phyloP scores from a whole-genome alignment of 2,888 invertebrate species.

The Acleris laterana region DNA sequence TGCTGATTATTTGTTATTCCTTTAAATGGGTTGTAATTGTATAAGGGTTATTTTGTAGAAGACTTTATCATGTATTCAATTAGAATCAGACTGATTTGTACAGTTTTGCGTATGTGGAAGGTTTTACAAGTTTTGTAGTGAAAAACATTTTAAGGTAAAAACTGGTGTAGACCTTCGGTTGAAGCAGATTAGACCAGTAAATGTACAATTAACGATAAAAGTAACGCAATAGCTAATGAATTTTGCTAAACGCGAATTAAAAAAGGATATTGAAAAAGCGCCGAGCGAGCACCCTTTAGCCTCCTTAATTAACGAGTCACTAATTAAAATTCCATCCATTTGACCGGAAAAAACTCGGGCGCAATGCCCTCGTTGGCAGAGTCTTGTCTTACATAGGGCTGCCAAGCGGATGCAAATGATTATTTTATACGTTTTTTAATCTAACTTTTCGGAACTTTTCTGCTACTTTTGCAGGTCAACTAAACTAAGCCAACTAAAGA shows the following conservation, averaged over 20 bases:
- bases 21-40: too few species aligned
- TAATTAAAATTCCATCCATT: conserved; percentile 81
- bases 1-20: too few species aligned
- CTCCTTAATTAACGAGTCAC: conserved; percentile 74
- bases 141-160: neutral
- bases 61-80: too few species aligned
- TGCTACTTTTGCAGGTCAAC: too few species aligned
- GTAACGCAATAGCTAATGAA: conserved; percentile 42
- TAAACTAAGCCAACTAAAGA: too few species aligned
- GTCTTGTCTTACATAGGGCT: conserved; percentile 31
- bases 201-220: conserved; percentile 43
- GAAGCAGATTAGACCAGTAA: conserved; percentile 29
- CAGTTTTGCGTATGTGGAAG: too few species aligned
- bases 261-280: conserved; percentile 47
- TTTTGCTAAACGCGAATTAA: conserved; percentile 41
- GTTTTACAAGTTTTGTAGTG: too few species aligned
- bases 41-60: too few species aligned
- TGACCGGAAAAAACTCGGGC: conserved; percentile 61
- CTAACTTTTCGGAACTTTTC: neutral
- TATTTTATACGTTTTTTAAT: neutral
- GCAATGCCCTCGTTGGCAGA: conserved; percentile 26
- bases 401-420: neutral
- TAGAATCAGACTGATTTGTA: too few species aligned
- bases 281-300: conserved; percentile 57
- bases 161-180: neutral